Conservation (phyloP, 2,888 invertebrate genomes). For the Monopis laevigella region DNA sequence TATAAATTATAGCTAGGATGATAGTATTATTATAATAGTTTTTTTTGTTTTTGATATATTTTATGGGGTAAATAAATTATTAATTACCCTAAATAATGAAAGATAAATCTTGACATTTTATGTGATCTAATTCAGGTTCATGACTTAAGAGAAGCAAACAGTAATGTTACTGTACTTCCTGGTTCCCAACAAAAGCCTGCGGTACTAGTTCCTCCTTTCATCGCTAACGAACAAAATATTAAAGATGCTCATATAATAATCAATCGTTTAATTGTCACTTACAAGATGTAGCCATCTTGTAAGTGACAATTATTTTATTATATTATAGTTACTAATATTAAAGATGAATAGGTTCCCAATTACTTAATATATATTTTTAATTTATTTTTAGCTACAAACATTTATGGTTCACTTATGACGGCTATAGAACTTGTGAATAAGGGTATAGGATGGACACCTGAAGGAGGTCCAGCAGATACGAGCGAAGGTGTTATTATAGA, state of each 20-base stretch:
- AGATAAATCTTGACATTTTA: background rate
- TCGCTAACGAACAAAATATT: conserved; percentile 63
- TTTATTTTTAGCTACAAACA: conserved; percentile 68
- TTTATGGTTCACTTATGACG: conserved; percentile 68
- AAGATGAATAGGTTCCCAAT: too few relatives aligned
- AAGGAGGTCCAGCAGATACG: background rate
- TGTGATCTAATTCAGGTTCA: conserved; percentile 42
- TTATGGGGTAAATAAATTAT: background rate
- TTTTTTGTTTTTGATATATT: too few relatives aligned
- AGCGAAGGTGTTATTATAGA: background rate
- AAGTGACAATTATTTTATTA: too few relatives aligned
- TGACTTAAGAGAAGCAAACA: conserved; percentile 55
- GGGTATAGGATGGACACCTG: conserved; percentile 29
- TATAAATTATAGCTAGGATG: too few relatives aligned
- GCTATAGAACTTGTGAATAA: conserved; percentile 61
- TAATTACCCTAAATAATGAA: background rate
- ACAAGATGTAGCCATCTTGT: too few relatives aligned
- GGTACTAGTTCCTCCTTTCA: conserved; percentile 53
- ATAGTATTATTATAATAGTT: too few relatives aligned
- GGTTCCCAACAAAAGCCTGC: conserved; percentile 20
- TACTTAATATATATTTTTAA: background rate
- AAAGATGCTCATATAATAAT: conserved; percentile 67
- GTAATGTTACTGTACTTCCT: conserved; percentile 21
- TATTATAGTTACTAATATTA: too few relatives aligned
- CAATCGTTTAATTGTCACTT: conserved; percentile 60